These are phyloP conservation scores for Ciconia maguari DNA, from an alignment of 2,113 vertebrate genomes.

Conservation along the genomic window DNA sequence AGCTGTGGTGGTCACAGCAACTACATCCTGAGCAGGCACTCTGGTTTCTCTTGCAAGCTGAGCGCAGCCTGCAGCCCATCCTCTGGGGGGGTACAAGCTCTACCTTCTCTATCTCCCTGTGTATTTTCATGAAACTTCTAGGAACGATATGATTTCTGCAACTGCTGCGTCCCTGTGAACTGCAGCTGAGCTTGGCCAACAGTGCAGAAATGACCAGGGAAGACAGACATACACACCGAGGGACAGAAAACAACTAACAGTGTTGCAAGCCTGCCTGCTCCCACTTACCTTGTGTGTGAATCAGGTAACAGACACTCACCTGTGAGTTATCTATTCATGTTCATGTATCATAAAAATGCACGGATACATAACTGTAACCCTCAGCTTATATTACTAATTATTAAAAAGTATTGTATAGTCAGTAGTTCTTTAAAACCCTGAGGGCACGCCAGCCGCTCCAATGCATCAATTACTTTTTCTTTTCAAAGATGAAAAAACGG, in stretches of 20 bases:
- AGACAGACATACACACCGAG: not conserved
- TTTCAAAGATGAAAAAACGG: not conserved
- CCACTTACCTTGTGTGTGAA: not conserved
- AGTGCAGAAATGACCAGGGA: not conserved
- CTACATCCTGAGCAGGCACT: not conserved
- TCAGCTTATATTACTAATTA: not conserved
- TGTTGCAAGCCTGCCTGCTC: not conserved
- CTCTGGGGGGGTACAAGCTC: not conserved
- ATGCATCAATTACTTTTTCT: not conserved
- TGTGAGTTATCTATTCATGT: not conserved
- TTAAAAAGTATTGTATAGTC: not conserved
- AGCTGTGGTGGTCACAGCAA: not conserved
- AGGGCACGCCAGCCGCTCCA: not conserved
- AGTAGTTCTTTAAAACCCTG: not conserved
- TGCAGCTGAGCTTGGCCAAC: not conserved
- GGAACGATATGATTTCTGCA: not conserved
- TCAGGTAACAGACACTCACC: not conserved
- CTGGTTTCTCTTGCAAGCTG: not conserved
- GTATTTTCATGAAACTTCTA: not conserved
- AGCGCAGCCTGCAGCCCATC: not conserved
- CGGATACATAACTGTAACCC: not conserved
- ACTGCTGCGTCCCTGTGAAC: not conserved
- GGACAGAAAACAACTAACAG: not conserved
- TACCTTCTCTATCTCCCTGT: not conserved
- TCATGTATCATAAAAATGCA: not conserved